phyloP scores from a whole-genome alignment of 1,140 invertebrate species.

The Lasioglossum albipes region DNA sequence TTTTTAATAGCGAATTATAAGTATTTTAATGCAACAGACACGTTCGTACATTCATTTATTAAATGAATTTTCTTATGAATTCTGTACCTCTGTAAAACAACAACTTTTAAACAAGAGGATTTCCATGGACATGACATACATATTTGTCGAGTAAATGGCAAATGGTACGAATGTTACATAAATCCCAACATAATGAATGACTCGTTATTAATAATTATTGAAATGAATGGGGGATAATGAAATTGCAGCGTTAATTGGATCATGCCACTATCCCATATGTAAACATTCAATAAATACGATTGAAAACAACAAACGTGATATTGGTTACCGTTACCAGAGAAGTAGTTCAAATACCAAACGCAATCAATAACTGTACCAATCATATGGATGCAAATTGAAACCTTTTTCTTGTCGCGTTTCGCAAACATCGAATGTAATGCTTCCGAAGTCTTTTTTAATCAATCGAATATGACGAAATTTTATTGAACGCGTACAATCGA shows the following conservation, averaged over 20 bases:
- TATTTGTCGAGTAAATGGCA: background rate
- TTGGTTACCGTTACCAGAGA: background rate
- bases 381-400: background rate
- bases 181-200: background rate
- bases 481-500: background rate
- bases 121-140: background rate
- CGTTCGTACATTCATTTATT: too few relatives aligned
- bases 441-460: background rate
- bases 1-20: too few relatives aligned
- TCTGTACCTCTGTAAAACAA: too few relatives aligned
- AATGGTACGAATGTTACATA: background rate
- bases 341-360: background rate
- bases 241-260: constrained; percentile 3
- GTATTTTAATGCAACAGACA: too few relatives aligned
- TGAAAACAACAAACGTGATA: background rate
- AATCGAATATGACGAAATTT: background rate
- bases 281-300: background rate
- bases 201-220: background rate
- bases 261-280: background rate
- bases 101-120: background rate
- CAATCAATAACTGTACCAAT: constrained; percentile 1
- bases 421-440: background rate
- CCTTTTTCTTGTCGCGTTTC: background rate
- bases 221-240: background rate
- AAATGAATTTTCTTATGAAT: too few relatives aligned